A percentile compares a stretch with the other conserved stretches of the same genome.
Conservation (phyloP, 2,888 invertebrate genomes). For the Ecliptopera silaceata region DNA sequence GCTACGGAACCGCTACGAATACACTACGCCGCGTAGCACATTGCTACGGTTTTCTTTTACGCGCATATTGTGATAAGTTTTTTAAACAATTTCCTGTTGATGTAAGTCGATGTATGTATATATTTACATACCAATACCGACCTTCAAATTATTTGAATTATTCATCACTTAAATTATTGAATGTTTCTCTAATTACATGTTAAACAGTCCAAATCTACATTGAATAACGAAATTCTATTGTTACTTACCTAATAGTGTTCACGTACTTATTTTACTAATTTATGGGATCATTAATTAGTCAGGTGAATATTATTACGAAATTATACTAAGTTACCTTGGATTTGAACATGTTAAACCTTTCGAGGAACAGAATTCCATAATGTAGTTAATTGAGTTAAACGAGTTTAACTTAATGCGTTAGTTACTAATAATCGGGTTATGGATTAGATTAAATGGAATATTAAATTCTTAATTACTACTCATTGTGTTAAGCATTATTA, state of each 20-base stretch:
- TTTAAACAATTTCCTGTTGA: not conserved
- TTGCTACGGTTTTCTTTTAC: slow-evolving; percentile 39
- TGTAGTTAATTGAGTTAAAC: slow-evolving; percentile 10
- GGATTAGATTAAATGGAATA: slow-evolving; percentile 3
- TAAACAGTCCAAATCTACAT: slow-evolving; percentile 1
- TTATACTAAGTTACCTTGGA: not conserved
- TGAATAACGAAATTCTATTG: not conserved
- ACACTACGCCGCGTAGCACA: slow-evolving; percentile 48
- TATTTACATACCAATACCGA: not conserved
- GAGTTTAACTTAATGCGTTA: slow-evolving; percentile 9
- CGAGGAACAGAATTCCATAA: slow-evolving; percentile 6
- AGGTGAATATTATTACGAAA: not conserved
- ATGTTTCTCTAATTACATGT: not conserved
- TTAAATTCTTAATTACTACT: too few species aligned
- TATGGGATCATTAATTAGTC: slow-evolving; percentile 2
- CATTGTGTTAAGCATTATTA: too few species aligned
- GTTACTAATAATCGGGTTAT: not conserved
- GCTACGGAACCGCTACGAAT: slow-evolving; percentile 54
- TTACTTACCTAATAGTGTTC: not conserved
- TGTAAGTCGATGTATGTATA: not conserved
- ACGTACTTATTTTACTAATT: slow-evolving; percentile 7
- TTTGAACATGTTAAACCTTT: slow-evolving; percentile 10
- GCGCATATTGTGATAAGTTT: slow-evolving; percentile 2
- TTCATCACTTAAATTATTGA: not conserved
- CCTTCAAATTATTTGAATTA: not conserved